These are phyloP conservation scores for Actinopyga echinites DNA, from an alignment of 53 echinoderm and acorn worm genomes.

Conservation along the genomic window DNA sequence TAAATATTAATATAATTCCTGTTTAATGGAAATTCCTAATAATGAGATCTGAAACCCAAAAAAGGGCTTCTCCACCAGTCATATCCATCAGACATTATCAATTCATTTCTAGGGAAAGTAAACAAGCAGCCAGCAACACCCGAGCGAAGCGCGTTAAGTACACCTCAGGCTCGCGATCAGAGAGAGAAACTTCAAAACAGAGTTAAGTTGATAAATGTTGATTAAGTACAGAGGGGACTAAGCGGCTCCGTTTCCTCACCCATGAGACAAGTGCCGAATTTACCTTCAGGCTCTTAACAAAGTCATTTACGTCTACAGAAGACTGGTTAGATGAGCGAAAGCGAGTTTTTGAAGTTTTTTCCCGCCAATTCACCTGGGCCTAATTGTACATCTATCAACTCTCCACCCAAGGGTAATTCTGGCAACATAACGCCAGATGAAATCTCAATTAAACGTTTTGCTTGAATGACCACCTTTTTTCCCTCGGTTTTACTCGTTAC, in stretches of 20 bases:
- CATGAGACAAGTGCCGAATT: conserved; percentile 29
- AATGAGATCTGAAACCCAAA: too few species aligned
- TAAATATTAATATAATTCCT: too few species aligned
- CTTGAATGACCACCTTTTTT: background rate
- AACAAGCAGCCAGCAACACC: too few species aligned
- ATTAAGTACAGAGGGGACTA: conserved; percentile 26
- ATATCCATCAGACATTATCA: conserved; percentile 35
- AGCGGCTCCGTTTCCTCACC: conserved; percentile 5
- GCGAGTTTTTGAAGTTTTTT: background rate
- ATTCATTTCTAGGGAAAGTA: background rate
- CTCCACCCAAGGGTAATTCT: conserved; percentile 36
- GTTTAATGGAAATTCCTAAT: too few species aligned
- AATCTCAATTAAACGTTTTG: conserved; percentile 43
- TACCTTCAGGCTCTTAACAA: conserved; percentile 41
- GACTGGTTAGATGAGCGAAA: conserved; percentile 14
- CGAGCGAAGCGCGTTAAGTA: too few species aligned
- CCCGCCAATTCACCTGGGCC: conserved; percentile 44
- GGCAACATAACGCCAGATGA: conserved; percentile 31
- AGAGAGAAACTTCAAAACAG: background rate
- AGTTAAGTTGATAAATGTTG: conserved; percentile 41
- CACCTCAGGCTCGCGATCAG: too few species aligned
- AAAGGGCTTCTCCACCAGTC: background rate
- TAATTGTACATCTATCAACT: conserved; percentile 39
- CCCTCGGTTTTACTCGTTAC: too few species aligned
- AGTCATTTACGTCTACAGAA: conserved; percentile 39